Evolutionary conservation across 2,888 invertebrate genomes (phyloP), one percentile per base, ranked within the genome.

Genomic region (Euclidia mi): DNA sequence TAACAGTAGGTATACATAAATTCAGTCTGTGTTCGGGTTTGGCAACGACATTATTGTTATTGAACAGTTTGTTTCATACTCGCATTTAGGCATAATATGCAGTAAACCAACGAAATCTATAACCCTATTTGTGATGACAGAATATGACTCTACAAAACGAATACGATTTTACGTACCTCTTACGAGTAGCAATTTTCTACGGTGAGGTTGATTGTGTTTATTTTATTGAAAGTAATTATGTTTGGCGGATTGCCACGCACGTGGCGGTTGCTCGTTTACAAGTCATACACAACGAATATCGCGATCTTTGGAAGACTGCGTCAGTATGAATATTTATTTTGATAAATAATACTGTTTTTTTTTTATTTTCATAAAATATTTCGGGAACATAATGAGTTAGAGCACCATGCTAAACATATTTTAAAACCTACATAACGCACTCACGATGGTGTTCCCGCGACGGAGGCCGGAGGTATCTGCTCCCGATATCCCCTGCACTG

Each of bases 11-110:
- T 91, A 90, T 90, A 92, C 91, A 89, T 89, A 89, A 87, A 87
- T 90, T 94, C 93, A 92, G 93, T 93, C 92, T 92, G 91, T 87
- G 74, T 83, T 88, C 78, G 87, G 89, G 89, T 92, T 94, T 94
- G 93, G 93, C 94, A 91, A 89, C 92, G 85, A 91, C 83, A 83
- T 90, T 89, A 85, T 84, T 82, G 85, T 86, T 86, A 85, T 76
- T 79, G 76, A 77, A 79, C 69, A 68, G 70, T 71, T 56, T 55
- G 56, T 64, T 70, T 57, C 64, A 67, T 60, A 72, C 61, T 69
- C 57, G 62, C 66, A 68, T 71, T 65, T 65, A 56, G 25, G 51
- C 45, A 64, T n/a, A n/a, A n/a, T 55, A 62, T 70, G 68, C 63
- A 71, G 59, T 43, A 63, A 65, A 66, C 69, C 56, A 53, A 69